phyloP scores from a whole-genome alignment of 2,797 vertebrate species.

The Nyctibius grandis region DNA sequence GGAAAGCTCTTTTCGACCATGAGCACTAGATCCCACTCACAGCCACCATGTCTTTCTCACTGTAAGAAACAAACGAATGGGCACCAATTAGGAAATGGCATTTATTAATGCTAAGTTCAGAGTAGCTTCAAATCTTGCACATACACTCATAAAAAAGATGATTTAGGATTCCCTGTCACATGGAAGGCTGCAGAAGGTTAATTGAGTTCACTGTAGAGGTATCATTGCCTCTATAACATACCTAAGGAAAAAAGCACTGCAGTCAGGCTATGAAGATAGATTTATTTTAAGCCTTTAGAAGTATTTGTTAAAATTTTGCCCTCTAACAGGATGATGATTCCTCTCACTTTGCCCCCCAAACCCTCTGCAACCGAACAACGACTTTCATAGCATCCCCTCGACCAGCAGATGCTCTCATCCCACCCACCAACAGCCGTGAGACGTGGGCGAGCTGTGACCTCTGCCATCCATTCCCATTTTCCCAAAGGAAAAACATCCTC shows the following conservation, averaged over 20 bases:
- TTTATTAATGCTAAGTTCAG: constrained; percentile 6
- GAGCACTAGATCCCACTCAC: constrained; percentile 48
- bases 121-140: constrained; percentile 19
- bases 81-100: constrained; percentile 30
- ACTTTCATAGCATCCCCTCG: background rate
- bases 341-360: background rate
- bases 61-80: constrained; percentile 58
- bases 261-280: constrained; percentile 21
- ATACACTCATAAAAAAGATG: constrained; percentile 19
- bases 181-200: constrained; percentile 28
- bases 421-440: background rate
- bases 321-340: background rate
- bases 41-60: constrained; percentile 67
- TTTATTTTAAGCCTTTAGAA: constrained; percentile 31
- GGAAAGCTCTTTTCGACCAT: constrained; percentile 53
- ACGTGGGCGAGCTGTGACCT: accelerated
- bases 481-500: background rate
- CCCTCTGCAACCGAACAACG: background rate
- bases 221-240: constrained; percentile 44
- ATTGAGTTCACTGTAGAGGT: constrained; percentile 54
- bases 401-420: background rate
- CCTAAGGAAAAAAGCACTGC: background rate
- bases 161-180: constrained; percentile 47
- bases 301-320: constrained; percentile 1
- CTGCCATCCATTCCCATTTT: background rate